phyloP scores from a whole-genome alignment of 2,888 invertebrate genomes.

The Ochropacha duplaris region DNA sequence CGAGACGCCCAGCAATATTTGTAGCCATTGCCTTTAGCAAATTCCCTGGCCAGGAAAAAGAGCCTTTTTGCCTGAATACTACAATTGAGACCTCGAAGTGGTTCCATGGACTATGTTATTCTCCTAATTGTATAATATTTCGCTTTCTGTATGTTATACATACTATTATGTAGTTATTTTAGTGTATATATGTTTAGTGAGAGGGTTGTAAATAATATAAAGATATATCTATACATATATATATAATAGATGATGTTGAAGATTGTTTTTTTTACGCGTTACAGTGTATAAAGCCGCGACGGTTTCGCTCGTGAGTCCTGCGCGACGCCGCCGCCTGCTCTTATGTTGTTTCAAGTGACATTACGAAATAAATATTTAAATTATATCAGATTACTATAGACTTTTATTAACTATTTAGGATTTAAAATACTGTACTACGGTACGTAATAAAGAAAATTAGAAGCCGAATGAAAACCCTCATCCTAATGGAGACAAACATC shows the following conservation, averaged over 20 bases:
- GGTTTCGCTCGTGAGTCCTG: conserved; percentile 71
- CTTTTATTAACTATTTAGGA: conserved; percentile 48
- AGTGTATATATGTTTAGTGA: conserved; percentile 76
- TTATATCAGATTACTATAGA: conserved; percentile 58
- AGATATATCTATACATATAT: conserved; percentile 54
- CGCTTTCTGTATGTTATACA: conserved; percentile 80
- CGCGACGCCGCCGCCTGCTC: conserved; percentile 64
- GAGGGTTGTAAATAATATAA: conserved; percentile 71
- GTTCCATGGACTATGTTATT: conserved; percentile 60
- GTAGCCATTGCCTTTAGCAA: too few relatives aligned
- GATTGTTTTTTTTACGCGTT: conserved; percentile 79
- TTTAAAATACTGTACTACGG: too few relatives aligned
- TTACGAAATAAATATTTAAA: conserved; percentile 81
- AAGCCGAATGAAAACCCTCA: too few relatives aligned
- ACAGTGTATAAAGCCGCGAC: conserved; percentile 70
- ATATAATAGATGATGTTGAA: conserved; percentile 65
- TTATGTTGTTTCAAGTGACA: conserved; percentile 78
- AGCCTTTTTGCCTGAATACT: too few relatives aligned
- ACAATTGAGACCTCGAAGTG: conserved; percentile 42
- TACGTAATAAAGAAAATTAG: too few relatives aligned
- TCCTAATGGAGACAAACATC: too few relatives aligned
- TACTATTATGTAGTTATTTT: conserved; percentile 65
- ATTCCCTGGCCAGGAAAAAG: too few relatives aligned
- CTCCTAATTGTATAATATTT: conserved; percentile 71
- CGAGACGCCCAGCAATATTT: too few relatives aligned